Evolutionary conservation across 1,140 invertebrate genomes (phyloP).

Genomic region (Cherax quadricarinatus): DNA sequence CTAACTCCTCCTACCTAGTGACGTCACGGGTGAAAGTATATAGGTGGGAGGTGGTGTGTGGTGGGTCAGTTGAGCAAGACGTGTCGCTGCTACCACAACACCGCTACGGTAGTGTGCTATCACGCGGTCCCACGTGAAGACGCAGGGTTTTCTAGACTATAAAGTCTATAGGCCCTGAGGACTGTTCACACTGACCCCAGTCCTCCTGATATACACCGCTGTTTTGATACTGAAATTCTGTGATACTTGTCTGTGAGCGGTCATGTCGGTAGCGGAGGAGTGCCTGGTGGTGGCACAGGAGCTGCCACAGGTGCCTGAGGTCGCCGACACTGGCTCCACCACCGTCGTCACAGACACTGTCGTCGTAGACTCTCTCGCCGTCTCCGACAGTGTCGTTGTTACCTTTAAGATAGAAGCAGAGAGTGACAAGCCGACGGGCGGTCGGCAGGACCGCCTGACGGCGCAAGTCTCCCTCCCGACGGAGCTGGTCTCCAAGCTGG

Average conservation of each 20-base stretch:
- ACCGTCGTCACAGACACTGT: not conserved
- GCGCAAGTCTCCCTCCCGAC: constrained; percentile 54
- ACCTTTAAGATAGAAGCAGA: not conserved
- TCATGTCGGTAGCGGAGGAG: constrained; percentile 42
- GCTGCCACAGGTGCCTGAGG: constrained; percentile 10
- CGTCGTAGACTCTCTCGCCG: not conserved
- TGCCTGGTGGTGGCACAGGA: constrained; percentile 42
- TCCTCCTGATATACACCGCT: constrained; percentile 3
- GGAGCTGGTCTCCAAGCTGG: constrained; percentile 60
- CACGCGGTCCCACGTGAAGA: constrained; percentile 38
- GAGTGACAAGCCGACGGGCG: not conserved
- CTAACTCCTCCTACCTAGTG: constrained; percentile 38
- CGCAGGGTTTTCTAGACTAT: constrained; percentile 72
- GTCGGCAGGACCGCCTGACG: constrained; percentile 32
- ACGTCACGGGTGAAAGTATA: constrained; percentile 73
- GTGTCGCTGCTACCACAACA: constrained; percentile 48
- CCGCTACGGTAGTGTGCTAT: constrained; percentile 44
- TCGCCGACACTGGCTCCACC: constrained; percentile 16
- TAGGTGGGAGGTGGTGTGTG: constrained; percentile 15
- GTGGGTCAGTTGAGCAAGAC: constrained; percentile 64
- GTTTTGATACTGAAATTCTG: constrained; percentile 6
- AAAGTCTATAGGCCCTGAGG: constrained; percentile 71
- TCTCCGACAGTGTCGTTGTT: not conserved
- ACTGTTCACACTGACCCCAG: constrained; percentile 35
- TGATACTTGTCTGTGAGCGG: constrained; percentile 38